Evolutionary conservation across 2,888 invertebrate species (phyloP).

Genomic region (Sycophila texana): DNA sequence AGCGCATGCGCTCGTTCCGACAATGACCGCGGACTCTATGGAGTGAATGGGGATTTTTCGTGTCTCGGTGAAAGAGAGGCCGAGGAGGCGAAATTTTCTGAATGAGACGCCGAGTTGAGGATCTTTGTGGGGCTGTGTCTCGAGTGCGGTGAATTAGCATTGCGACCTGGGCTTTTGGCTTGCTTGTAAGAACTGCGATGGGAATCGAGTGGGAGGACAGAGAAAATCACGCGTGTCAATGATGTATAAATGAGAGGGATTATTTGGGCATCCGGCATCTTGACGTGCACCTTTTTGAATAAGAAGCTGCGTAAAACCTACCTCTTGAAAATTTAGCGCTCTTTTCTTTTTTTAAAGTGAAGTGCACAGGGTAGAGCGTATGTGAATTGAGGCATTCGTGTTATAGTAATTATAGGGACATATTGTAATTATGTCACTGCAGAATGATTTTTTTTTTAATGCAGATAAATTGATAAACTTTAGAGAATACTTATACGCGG

Average conservation of each 20-base stretch:
- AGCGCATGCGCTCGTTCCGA: neutral
- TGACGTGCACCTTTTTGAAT: neutral
- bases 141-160: slow-evolving; percentile 2
- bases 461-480: neutral
- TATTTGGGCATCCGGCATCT: slow-evolving; percentile 9
- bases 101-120: neutral
- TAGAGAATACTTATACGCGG: neutral
- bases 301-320: too few species aligned
- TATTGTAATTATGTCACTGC: too few species aligned
- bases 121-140: neutral
- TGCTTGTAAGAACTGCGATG: neutral
- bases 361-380: too few species aligned
- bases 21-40: neutral
- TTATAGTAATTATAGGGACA: too few species aligned
- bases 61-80: neutral
- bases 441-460: neutral
- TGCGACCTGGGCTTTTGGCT: neutral
- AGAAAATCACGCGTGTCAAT: neutral
- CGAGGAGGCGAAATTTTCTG: neutral
- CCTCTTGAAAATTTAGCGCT: neutral
- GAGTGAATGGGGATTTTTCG: slow-evolving; percentile 5
- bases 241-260: slow-evolving; percentile 5
- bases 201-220: slow-evolving; percentile 2
- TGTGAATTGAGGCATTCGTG: too few species aligned
- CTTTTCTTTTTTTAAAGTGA: too few species aligned